phyloP scores from a whole-genome alignment of 2,797 vertebrate genomes.

The Epinephelus awoara region DNA sequence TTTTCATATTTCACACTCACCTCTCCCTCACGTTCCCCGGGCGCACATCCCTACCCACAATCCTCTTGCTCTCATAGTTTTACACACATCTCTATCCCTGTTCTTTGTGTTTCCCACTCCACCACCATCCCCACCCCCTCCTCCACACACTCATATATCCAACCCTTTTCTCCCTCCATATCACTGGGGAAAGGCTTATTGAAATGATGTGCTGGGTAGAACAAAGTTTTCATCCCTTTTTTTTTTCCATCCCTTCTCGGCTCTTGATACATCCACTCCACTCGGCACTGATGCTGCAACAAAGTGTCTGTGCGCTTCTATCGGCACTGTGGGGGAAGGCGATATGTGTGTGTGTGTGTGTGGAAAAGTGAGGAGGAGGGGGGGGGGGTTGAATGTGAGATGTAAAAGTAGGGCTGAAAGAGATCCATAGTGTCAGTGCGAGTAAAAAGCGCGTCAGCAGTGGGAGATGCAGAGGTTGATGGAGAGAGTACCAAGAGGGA shows the following conservation, averaged over 20 bases:
- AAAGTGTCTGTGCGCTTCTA: conserved; percentile 59
- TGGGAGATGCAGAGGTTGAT: conserved; percentile 36
- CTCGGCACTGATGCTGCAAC: conserved; percentile 65
- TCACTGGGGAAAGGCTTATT: conserved; percentile 64
- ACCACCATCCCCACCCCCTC: neutral
- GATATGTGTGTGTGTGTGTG: conserved; percentile 15
- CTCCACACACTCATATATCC: conserved; percentile 1
- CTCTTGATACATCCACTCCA: conserved; percentile 54
- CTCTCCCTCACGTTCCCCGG: conserved; percentile 53
- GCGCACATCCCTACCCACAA: conserved; percentile 33
- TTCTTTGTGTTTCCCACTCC: conserved; percentile 43
- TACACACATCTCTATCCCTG: conserved; percentile 42
- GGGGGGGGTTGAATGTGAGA: neutral
- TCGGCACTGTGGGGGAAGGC: conserved; percentile 46
- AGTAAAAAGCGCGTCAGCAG: neutral
- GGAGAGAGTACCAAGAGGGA: conserved; percentile 33
- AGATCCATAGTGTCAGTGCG: conserved; percentile 20
- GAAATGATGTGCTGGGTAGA: conserved; percentile 67
- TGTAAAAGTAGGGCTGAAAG: conserved; percentile 39
- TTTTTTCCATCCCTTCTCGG: conserved; percentile 33
- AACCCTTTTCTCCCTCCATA: conserved; percentile 34
- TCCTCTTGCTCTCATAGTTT: conserved; percentile 47
- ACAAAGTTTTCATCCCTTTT: conserved; percentile 65
- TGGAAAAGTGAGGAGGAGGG: neutral
- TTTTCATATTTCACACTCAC: conserved; percentile 42